Evolutionary conservation across 2,888 invertebrate genomes (phyloP).

Genomic region (Hypsopygia costalis): DNA sequence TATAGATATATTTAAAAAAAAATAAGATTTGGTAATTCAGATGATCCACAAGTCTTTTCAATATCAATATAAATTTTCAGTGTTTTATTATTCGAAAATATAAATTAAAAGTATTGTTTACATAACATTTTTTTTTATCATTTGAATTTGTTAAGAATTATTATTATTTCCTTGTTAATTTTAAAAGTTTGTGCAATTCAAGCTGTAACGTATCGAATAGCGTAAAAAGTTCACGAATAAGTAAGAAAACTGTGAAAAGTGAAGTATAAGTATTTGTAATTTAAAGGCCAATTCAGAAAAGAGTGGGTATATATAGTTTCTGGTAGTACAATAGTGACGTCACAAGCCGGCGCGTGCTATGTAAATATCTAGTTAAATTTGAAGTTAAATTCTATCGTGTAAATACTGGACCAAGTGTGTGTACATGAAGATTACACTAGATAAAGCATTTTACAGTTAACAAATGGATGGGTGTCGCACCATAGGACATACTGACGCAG

Average conservation of each 20-base stretch:
- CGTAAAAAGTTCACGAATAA: too few relatives aligned
- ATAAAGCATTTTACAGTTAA: conserved; percentile 44
- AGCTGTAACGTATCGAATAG: too few relatives aligned
- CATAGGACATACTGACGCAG: conserved; percentile 8
- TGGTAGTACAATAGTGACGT: conserved; percentile 12
- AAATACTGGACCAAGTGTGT: conserved; percentile 72
- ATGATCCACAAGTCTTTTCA: too few relatives aligned
- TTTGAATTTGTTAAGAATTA: too few relatives aligned
- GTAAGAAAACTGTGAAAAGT: not conserved
- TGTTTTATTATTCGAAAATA: too few relatives aligned
- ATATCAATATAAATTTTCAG: too few relatives aligned
- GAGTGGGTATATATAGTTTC: not conserved
- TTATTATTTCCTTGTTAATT: too few relatives aligned
- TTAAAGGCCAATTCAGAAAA: not conserved
- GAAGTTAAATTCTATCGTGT: conserved; percentile 50
- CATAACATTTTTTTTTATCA: too few relatives aligned
- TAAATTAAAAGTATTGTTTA: too few relatives aligned
- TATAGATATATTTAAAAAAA: too few relatives aligned
- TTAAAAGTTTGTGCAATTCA: too few relatives aligned
- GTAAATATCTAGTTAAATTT: conserved; percentile 75
- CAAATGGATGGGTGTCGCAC: conserved; percentile 11
- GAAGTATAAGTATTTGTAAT: not conserved
- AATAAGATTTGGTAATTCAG: too few relatives aligned
- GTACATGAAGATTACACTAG: conserved; percentile 36
- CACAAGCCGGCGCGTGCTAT: conserved; percentile 29